Percentiles rank a stretch among this genome's conserved stretches.
phyloP scores from a whole-genome alignment of 1,140 invertebrate species.

The Heliconius eleuchia region DNA sequence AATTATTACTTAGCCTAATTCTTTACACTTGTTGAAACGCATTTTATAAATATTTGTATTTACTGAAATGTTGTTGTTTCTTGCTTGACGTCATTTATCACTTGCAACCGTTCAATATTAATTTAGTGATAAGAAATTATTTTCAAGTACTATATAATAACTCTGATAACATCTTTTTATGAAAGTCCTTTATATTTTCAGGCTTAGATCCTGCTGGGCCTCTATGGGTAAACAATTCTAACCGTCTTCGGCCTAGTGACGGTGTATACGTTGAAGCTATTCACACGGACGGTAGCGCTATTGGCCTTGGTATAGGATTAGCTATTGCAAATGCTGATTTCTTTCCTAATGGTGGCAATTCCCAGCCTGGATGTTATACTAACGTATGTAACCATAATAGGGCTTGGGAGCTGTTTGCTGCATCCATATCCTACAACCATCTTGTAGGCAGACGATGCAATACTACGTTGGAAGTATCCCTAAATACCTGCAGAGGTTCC shows the following conservation, averaged over 20 bases:
- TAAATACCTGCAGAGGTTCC: slow-evolving; percentile 51
- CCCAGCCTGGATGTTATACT: slow-evolving; percentile 76
- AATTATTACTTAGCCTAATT: neutral
- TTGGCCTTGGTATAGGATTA: slow-evolving; percentile 83
- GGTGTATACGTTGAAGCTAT: slow-evolving; percentile 85
- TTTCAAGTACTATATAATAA: too few species aligned
- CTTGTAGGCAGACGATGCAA: slow-evolving; percentile 49
- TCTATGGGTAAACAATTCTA: slow-evolving; percentile 44
- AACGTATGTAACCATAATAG: slow-evolving; percentile 84
- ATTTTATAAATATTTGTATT: too few species aligned
- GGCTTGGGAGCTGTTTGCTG: slow-evolving; percentile 84
- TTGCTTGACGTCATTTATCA: too few species aligned
- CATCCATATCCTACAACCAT: slow-evolving; percentile 56
- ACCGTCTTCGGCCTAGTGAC: slow-evolving; percentile 60
- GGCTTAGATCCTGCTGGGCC: slow-evolving; percentile 55
- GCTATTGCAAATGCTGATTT: slow-evolving; percentile 85
- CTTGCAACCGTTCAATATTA: too few species aligned
- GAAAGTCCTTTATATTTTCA: slow-evolving; percentile 8
- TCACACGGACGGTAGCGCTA: slow-evolving; percentile 84
- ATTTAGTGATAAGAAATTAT: too few species aligned
- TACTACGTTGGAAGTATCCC: slow-evolving; percentile 44
- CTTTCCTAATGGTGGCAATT: slow-evolving; percentile 88
- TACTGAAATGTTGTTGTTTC: neutral
- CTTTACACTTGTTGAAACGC: neutral
- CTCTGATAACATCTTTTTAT: too few species aligned